phyloP scores from a whole-genome alignment of 1,140 invertebrate genomes.

The Hormaphis cornu region DNA sequence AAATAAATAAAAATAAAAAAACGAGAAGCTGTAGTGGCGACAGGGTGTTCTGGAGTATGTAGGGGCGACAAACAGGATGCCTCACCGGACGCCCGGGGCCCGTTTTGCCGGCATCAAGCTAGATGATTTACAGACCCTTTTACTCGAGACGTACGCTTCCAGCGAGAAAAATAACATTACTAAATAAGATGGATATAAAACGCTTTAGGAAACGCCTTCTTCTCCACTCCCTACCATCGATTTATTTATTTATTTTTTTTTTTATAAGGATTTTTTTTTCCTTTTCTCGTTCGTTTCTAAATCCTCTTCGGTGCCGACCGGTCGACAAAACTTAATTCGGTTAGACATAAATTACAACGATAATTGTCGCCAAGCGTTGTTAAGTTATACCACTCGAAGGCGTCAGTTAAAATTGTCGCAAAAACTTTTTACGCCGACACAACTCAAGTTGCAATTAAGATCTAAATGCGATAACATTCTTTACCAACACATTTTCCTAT shows the following conservation, averaged over 20 bases:
- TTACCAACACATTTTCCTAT: too few relatives aligned
- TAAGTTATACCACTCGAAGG: not conserved
- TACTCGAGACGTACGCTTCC: constrained; percentile 16
- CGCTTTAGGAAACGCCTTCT: not conserved
- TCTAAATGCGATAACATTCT: too few relatives aligned
- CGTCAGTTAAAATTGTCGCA: not conserved
- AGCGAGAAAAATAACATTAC: constrained; percentile 24
- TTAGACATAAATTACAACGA: constrained; percentile 8
- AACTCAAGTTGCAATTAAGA: too few relatives aligned
- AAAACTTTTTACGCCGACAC: not conserved
- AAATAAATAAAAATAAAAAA: not conserved
- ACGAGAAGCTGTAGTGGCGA: not conserved
- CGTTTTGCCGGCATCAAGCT: constrained; percentile 10
- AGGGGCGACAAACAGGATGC: constrained; percentile 11
- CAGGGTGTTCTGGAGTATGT: not conserved
- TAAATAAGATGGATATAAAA: constrained; percentile 24
- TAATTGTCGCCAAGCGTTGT: not conserved
- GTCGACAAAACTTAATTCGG: constrained; percentile 14
- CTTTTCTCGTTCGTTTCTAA: too few relatives aligned
- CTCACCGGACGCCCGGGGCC: constrained; percentile 15
- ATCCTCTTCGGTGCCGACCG: constrained; percentile 4
- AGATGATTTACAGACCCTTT: constrained; percentile 24
- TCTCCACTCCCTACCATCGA: too few relatives aligned
- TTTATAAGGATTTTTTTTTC: not conserved
- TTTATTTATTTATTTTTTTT: not conserved